Evolutionary conservation across 2,797 vertebrate genomes (phyloP).

Genomic region (Etheostoma nigrum): DNA sequence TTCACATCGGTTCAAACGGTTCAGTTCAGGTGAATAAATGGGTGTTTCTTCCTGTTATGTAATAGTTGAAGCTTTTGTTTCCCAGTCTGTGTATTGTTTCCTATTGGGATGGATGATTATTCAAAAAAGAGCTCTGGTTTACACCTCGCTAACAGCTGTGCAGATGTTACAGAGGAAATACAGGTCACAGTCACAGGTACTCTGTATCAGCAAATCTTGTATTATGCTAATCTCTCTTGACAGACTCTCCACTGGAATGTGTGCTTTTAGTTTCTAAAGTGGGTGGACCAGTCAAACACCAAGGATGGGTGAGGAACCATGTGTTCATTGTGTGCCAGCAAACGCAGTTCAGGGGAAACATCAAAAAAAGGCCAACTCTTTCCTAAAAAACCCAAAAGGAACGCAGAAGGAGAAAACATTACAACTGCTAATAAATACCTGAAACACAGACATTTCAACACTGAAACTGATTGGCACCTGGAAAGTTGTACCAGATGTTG

Average conservation of each 20-base stretch:
- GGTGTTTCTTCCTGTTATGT: constrained; percentile 40
- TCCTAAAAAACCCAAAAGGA: constrained; percentile 10
- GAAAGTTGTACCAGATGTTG: constrained; percentile 34
- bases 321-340: constrained; percentile 22
- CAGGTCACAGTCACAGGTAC: not conserved
- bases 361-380: constrained; percentile 3
- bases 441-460: constrained; percentile 20
- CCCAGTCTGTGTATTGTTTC: constrained; percentile 3
- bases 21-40: constrained; percentile 16
- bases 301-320: constrained; percentile 15
- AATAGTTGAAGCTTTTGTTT: constrained; percentile 18
- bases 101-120: not conserved
- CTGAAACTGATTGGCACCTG: constrained; percentile 13
- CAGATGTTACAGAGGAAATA: constrained; percentile 17
- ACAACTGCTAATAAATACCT: constrained; percentile 42
- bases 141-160: constrained; percentile 8
- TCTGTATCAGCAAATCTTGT: not conserved
- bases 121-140: not conserved
- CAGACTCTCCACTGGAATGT: constrained; percentile 29
- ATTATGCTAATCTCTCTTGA: constrained; percentile 9
- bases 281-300: constrained; percentile 11
- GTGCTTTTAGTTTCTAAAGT: constrained; percentile 27
- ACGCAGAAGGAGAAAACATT: constrained; percentile 6
- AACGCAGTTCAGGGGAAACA: constrained; percentile 21
- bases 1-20: constrained; percentile 11